These are phyloP conservation scores for Isotomurus palustris DNA, from an alignment of 2,888 invertebrate genomes.

Conservation along the genomic window DNA sequence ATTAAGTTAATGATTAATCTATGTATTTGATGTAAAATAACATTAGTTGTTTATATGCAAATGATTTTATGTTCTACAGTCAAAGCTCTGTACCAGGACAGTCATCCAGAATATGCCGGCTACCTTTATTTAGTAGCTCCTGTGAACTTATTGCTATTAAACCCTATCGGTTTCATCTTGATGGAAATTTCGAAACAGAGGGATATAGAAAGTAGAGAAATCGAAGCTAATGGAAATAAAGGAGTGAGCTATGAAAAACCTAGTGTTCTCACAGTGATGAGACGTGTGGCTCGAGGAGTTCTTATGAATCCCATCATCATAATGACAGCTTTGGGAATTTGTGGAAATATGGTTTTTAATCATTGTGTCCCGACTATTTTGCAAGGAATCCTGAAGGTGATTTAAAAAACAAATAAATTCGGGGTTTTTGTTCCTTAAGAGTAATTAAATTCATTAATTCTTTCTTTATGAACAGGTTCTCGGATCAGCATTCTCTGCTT, in stretches of 20 bases:
- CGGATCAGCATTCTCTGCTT: slow-evolving; percentile 84
- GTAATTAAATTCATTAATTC: slow-evolving; percentile 8
- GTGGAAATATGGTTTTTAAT: slow-evolving; percentile 75
- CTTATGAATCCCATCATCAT: slow-evolving; percentile 82
- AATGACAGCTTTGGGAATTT: slow-evolving; percentile 87
- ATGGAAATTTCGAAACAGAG: slow-evolving; percentile 73
- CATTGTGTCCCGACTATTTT: slow-evolving; percentile 72
- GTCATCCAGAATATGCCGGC: slow-evolving; percentile 82
- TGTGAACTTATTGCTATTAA: slow-evolving; percentile 83
- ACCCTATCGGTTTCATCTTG: slow-evolving; percentile 83
- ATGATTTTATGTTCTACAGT: slow-evolving; percentile 55
- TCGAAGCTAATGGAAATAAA: slow-evolving; percentile 27
- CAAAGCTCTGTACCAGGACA: slow-evolving; percentile 73
- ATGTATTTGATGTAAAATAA: neutral
- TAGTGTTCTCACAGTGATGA: slow-evolving; percentile 48
- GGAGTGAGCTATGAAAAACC: slow-evolving; percentile 28
- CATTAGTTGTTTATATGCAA: neutral
- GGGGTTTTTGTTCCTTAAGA: neutral
- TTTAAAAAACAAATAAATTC: neutral
- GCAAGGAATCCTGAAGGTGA: slow-evolving; percentile 68
- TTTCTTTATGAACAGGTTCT: slow-evolving; percentile 57
- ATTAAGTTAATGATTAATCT: neutral
- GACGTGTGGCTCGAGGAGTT: slow-evolving; percentile 60
- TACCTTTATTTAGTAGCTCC: slow-evolving; percentile 93
- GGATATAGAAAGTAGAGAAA: slow-evolving; percentile 40